These are phyloP conservation scores for Indicator maculatus DNA, from an alignment of 2,113 vertebrate species.

Conservation along the genomic window DNA sequence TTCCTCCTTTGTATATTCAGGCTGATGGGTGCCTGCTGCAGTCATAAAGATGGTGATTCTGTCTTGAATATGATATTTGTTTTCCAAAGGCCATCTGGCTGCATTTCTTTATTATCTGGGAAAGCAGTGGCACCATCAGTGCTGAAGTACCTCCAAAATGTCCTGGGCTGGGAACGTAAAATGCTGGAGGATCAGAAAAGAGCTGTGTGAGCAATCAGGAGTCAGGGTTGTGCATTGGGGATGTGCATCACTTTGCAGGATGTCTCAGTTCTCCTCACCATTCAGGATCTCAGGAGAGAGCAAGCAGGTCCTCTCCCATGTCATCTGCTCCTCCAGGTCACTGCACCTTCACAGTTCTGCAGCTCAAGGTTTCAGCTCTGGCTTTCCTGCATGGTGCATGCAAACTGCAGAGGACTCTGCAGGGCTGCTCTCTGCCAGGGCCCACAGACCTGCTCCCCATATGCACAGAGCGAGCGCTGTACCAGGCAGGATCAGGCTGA, in stretches of 20 bases:
- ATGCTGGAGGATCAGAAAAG: not conserved
- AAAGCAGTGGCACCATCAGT: not conserved
- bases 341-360: fast-evolving
- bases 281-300: not conserved
- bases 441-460: not conserved
- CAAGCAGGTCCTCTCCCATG: not conserved
- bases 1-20: not conserved
- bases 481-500: not conserved
- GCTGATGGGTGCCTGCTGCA: not conserved
- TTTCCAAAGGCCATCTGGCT: slow-evolving; percentile 35
- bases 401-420: not conserved
- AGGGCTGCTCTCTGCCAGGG: not conserved
- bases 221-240: fast-evolving
- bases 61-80: slow-evolving; percentile 12
- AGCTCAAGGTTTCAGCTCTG: not conserved
- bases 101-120: not conserved
- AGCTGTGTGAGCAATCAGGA: fast-evolving
- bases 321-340: not conserved
- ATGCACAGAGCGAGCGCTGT: not conserved
- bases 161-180: not conserved
- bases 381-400: not conserved
- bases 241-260: not conserved
- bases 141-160: not conserved
- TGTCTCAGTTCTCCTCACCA: fast-evolving
- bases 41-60: not conserved